Evolutionary conservation across 2,113 vertebrate genomes (phyloP).

Genomic region (Leptodactylus fuscus): DNA sequence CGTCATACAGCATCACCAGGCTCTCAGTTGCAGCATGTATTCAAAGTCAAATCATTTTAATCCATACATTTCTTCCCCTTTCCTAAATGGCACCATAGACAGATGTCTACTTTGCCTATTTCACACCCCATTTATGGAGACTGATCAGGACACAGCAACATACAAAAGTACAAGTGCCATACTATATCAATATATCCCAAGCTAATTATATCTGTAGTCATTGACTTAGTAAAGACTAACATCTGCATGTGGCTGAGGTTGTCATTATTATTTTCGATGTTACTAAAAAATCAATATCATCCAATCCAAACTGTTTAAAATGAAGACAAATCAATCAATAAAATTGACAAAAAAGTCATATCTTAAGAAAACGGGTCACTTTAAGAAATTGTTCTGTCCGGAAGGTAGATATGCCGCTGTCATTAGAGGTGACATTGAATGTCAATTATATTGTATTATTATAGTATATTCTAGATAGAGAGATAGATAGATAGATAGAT

Average conservation of each 20-base stretch:
- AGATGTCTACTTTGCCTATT: too few relatives aligned
- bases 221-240: not conserved
- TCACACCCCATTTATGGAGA: too few relatives aligned
- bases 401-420: too few relatives aligned
- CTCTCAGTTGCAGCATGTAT: not conserved
- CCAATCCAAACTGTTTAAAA: not conserved
- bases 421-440: too few relatives aligned
- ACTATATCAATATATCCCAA: not conserved
- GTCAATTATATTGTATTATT: too few relatives aligned
- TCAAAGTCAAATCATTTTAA: too few relatives aligned
- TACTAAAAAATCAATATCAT: not conserved
- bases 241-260: too few relatives aligned
- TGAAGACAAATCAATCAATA: slow-evolving; percentile 10
- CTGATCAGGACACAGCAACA: too few relatives aligned
- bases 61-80: too few relatives aligned
- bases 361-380: not conserved
- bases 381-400: not conserved
- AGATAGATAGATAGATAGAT: too few relatives aligned
- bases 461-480: too few relatives aligned
- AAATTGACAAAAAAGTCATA: not conserved
- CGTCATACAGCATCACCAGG: not conserved
- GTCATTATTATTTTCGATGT: not conserved
- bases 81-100: too few relatives aligned
- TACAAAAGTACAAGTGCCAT: not conserved
- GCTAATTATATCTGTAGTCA: not conserved